These are phyloP conservation scores for Patella pellucida DNA, from an alignment of 2,888 invertebrate species.

Conservation along the genomic window DNA sequence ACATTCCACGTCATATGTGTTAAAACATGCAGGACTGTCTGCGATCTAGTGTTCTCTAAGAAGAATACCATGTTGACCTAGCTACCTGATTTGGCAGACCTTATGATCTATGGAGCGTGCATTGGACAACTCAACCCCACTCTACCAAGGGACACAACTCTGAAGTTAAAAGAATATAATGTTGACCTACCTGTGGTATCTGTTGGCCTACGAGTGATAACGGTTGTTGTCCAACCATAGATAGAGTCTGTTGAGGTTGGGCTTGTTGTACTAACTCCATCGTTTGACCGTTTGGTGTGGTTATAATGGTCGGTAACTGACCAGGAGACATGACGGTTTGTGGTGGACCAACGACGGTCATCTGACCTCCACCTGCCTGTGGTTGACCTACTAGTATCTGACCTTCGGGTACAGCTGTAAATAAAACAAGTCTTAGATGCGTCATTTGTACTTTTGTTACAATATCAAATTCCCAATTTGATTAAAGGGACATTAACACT, in stretches of 20 bases:
- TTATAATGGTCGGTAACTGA: not conserved
- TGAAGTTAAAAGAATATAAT: not conserved
- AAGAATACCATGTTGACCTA: no score
- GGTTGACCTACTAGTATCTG: constrained; percentile 1
- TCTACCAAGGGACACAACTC: no score
- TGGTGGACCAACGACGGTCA: not conserved
- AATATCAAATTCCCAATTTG: no score
- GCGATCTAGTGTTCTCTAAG: no score
- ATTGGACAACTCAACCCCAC: no score
- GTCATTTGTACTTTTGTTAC: no score
- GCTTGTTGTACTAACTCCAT: constrained; percentile 15
- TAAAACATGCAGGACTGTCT: no score
- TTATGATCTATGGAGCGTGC: not conserved
- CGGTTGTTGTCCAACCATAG: not conserved
- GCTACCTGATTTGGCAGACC: no score
- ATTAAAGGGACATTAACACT: no score
- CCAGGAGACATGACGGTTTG: not conserved
- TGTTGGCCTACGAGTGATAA: constrained; percentile 15
- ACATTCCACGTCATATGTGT: no score
- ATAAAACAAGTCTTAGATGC: no score
- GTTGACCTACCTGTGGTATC: constrained; percentile 24
- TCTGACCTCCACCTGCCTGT: not conserved
- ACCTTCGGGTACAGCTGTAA: not conserved
- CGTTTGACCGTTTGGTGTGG: not conserved
- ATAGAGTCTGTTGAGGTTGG: constrained; percentile 20